Base-by-base conservation (phyloP, 1,140 invertebrate species). In the Platorchestia sp. region DNA sequence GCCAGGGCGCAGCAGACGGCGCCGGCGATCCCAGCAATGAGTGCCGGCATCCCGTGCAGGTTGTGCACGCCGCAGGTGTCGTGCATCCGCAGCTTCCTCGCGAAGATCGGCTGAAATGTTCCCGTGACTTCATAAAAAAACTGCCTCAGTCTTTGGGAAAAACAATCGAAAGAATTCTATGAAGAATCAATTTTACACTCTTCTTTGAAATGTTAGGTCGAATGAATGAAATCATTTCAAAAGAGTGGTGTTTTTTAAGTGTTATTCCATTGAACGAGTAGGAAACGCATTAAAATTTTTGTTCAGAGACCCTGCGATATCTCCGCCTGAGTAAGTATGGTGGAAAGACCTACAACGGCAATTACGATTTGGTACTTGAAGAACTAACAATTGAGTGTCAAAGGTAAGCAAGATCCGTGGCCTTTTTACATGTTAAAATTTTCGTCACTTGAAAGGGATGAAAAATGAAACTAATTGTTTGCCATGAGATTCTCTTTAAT, bases 21-120 rank as follows among this genome's bases (percentile, higher is more conserved):
- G 0, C 98, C 98, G 45, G 98, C 98, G 75, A 99, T 97, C 86
- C 98, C 99, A 7, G 98, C 99, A 41, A 99, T 97, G 3, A 99
- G 97, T 40, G 98, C 99, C 0, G 99, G 99, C 98, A 99, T 99
- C 0, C 99, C 99, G 97, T 99, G 99, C 22, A 99, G 98, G 97
- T 99, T 99, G 97, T 99, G 98, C 0, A 99, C 99, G 1, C 99
- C 99, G 97, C 99, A 99, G 0, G 99, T 99, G 97, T 99, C 99
- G 97, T 99, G 98, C 86, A 99, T 97, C 95, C 98, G 98, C 6
- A 98, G 97, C 93, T 97, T 98, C 75, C 97, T 97, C 89, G 98
- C 97, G 51, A 99, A 97, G 86, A 98, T 97, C 44, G 98, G 98
- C 98, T 99, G 97, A 59, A 75, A 75, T 19, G 36, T 19, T 75